Evolutionary conservation across 2,113 vertebrate species (phyloP), one percentile per base, ranked within the genome.

Genomic region (Ovibos moschatus): DNA sequence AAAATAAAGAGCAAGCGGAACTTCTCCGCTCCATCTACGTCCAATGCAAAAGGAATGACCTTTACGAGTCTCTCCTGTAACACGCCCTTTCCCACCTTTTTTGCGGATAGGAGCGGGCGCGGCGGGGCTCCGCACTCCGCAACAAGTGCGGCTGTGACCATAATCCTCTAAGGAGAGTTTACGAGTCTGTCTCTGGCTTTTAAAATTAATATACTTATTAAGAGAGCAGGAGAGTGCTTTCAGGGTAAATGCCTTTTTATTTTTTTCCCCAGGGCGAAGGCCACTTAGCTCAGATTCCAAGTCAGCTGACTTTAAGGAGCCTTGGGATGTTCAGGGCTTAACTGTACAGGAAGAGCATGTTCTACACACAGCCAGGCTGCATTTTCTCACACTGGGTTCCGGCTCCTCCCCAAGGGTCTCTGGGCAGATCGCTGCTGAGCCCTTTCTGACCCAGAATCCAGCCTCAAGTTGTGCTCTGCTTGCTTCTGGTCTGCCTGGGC

Each of bases 151-250:
- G 55, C 79, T 96, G 87, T 33, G 92, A 79, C 94, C 47, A 0
- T 93, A 79, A 86, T 92, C 97, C 71, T 85, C 94, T 71, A 78
- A 71, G 81, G 95, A 16, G 89, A 5, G 89, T 98, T 98, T 98
- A 97, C 3, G 0, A 36, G 94, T 97, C 15, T 74, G 84, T 47
- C 96, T 60, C 64, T 98, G 98, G 97, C 97, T 98, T 98, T 98
- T 98, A 43, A 98, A 98, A 98, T 98, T 83, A 98, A 98, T 97
- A 79, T 12, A 91, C 19, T 98, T 97, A 98, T 98, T 98, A 98
- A 95, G 81, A 90, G 74, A 92, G 74, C 92, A 92, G 45, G 85
- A 97, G 45, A 86, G 95, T 97, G 76, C 96, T 98, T 98, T 92
- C 96, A 92, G 94, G 96, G 85, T 53, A 76, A 97, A 96, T 50